Evolutionary conservation across 1,140 invertebrate genomes (phyloP).

Genomic region (Drosophila sp.): DNA sequence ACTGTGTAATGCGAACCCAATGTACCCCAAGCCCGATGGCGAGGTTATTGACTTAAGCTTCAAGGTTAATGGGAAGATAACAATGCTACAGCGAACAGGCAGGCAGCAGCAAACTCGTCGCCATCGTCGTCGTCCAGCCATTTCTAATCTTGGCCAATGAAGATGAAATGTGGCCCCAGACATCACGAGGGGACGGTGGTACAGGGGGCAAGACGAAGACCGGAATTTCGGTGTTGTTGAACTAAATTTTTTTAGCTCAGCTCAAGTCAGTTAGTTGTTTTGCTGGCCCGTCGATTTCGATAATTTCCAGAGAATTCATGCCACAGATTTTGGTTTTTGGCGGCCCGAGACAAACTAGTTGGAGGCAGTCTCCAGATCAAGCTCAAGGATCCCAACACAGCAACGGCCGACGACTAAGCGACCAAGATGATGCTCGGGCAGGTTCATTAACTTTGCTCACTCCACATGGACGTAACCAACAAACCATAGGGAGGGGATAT

Average conservation of each 20-base stretch:
- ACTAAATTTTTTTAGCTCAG: constrained; percentile 59
- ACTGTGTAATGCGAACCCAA: constrained; percentile 71
- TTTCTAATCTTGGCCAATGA: constrained; percentile 36
- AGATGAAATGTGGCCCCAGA: constrained; percentile 16
- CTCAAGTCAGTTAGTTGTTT: constrained; percentile 22
- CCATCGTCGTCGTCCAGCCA: constrained; percentile 2
- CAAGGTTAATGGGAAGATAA: constrained; percentile 70
- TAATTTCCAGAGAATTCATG: constrained; percentile 78
- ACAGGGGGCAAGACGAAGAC: constrained; percentile 30
- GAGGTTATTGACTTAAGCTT: constrained; percentile 67
- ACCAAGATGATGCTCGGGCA: constrained; percentile 45
- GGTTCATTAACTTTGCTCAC: constrained; percentile 75
- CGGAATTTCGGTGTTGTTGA: constrained; percentile 79
- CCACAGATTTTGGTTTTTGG: constrained; percentile 67
- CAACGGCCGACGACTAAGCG: neutral
- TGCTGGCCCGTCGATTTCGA: constrained; percentile 55
- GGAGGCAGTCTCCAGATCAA: constrained; percentile 46
- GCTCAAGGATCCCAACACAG: constrained; percentile 47
- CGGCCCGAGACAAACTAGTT: constrained; percentile 58
- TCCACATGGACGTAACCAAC: neutral
- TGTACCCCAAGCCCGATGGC: constrained; percentile 4
- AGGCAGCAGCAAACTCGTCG: neutral
- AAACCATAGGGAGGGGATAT: neutral
- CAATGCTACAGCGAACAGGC: constrained; percentile 11
- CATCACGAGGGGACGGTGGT: neutral